Conservation (phyloP, 2,797 vertebrate genomes). For the Nothura maculosa region DNA sequence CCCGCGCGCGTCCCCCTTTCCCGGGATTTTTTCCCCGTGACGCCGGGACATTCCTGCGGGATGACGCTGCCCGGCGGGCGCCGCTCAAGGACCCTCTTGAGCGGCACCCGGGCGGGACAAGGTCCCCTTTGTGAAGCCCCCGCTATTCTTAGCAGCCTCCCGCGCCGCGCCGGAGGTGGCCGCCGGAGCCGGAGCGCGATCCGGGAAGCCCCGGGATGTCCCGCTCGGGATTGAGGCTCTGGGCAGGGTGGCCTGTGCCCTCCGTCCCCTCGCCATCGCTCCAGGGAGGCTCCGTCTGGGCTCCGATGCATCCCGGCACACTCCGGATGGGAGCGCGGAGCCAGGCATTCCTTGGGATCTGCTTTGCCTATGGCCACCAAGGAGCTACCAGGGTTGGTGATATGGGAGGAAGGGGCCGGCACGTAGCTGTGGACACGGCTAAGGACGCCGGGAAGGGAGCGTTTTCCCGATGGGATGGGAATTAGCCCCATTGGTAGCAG, state of each 20-base stretch:
- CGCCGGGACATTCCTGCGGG: conserved; percentile 77
- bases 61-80: conserved; percentile 67
- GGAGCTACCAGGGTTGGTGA: not conserved
- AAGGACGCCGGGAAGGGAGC: not conserved
- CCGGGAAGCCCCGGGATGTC: not conserved
- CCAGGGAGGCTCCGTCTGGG: no score
- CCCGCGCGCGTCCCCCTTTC: not conserved
- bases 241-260: not conserved
- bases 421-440: not conserved
- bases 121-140: conserved; percentile 78
- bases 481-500: no score
- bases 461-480: not conserved
- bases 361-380: no score
- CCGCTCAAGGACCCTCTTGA: conserved; percentile 75
- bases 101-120: conserved; percentile 72
- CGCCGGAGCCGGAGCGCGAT: not conserved
- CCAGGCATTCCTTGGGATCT: not conserved
- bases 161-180: conserved; percentile 47
- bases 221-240: not conserved
- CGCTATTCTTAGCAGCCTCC: conserved; percentile 79
- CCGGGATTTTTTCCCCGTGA: conserved; percentile 83
- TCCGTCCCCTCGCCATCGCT: rapidly evolving
- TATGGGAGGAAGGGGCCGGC: not conserved
- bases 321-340: no score
- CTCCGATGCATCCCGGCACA: no score